Evolutionary conservation across 2,888 invertebrate species (phyloP).

Genomic region (Lasioglossum villosulum): DNA sequence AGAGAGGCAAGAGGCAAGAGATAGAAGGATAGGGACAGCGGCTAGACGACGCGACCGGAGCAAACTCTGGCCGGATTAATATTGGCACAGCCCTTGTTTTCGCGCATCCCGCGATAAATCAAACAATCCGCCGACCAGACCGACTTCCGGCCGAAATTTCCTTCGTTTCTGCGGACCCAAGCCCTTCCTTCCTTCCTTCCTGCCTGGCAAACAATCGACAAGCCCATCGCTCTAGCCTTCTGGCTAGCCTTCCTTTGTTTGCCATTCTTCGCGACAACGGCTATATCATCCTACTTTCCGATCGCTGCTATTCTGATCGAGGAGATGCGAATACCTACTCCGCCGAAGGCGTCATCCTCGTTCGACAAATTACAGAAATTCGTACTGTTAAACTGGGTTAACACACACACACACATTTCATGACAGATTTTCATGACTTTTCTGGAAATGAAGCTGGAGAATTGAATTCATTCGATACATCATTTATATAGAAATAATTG

Average conservation of each 20-base stretch:
- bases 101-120: constrained; percentile 67
- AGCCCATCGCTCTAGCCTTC: background rate
- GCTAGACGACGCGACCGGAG: background rate
- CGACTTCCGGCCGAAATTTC: constrained; percentile 40
- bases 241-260: constrained; percentile 6
- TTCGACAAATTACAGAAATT: background rate
- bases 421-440: background rate
- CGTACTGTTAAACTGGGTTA: background rate
- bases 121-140: constrained; percentile 50
- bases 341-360: background rate
- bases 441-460: too few species aligned
- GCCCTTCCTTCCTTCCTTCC: constrained; percentile 12
- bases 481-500: background rate
- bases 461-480: background rate
- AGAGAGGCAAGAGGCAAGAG: background rate
- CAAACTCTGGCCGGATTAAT: constrained; percentile 58
- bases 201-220: constrained; percentile 27
- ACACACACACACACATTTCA: too few species aligned
- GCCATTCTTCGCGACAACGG: constrained; percentile 4
- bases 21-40: background rate
- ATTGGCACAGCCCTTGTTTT: constrained; percentile 68
- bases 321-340: background rate
- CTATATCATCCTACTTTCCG: background rate
- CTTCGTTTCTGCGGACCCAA: constrained; percentile 25
- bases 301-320: background rate